Percentiles rank a stretch among this genome's conserved stretches.
These are phyloP conservation scores for Clinocottus analis DNA, from an alignment of 2,113 vertebrate genomes.

Conservation along the genomic window DNA sequence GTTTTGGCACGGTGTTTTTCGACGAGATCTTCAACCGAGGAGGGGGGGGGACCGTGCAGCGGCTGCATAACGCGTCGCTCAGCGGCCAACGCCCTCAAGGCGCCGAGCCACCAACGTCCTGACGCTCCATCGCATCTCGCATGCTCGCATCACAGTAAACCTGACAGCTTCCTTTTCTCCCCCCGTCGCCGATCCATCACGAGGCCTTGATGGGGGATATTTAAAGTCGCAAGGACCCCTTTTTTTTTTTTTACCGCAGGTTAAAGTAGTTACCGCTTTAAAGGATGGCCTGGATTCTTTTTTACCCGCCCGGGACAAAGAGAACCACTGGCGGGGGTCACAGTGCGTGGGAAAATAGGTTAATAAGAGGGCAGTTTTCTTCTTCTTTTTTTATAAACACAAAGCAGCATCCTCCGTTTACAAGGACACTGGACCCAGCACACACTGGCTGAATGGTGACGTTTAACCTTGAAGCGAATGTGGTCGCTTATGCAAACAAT, in stretches of 20 bases:
- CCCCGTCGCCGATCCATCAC: slow-evolving; percentile 46
- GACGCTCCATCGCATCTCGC: slow-evolving; percentile 22
- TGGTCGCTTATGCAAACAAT: background rate
- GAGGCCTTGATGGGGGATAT: slow-evolving; percentile 59
- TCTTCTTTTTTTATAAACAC: slow-evolving; percentile 7
- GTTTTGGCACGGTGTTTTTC: too few species aligned
- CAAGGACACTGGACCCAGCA: background rate
- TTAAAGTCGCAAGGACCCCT: slow-evolving; percentile 60
- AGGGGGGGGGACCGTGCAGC: too few species aligned
- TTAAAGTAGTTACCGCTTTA: slow-evolving; percentile 42
- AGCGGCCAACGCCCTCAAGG: slow-evolving; percentile 65
- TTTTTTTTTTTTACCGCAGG: slow-evolving; percentile 46
- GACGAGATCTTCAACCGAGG: too few species aligned
- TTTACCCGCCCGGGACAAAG: slow-evolving; percentile 32
- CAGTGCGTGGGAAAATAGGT: slow-evolving; percentile 31
- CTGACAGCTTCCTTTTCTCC: slow-evolving; percentile 31
- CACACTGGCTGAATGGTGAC: background rate
- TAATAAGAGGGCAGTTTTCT: slow-evolving; percentile 39
- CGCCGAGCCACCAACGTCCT: slow-evolving; percentile 39
- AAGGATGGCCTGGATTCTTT: slow-evolving; percentile 51
- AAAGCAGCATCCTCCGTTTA: slow-evolving; percentile 9
- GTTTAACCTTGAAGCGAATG: slow-evolving; percentile 15
- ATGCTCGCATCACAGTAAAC: slow-evolving; percentile 52
- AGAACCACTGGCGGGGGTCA: slow-evolving; percentile 13
- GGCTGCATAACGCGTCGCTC: slow-evolving; percentile 63